Evolutionary conservation across 2,888 invertebrate species (phyloP), one percentile per base, ranked within the genome.

Genomic region (Ramazzottius varieornatus): DNA sequence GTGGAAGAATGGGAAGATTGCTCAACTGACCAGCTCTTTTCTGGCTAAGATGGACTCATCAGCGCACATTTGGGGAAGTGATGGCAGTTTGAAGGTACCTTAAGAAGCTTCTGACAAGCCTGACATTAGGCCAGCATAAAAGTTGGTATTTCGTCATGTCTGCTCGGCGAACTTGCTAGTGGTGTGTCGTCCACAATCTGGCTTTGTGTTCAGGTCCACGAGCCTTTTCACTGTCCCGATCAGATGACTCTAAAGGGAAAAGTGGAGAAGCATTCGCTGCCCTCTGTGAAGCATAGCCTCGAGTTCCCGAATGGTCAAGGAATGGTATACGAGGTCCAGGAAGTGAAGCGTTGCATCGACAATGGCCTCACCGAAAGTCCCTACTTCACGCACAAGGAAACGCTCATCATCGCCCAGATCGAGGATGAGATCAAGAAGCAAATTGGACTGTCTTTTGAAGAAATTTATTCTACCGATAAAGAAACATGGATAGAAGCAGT

Each of bases 1-100:
- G 66, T 86, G 83, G 72, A 78, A 80, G 32, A 80, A 80, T 13
- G 82, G 82, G 4, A 79, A 81, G 67, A 82, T 82, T 16, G 86
- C 84, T 0, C 81, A 82, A 0, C 73, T 86, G 1, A 76, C 67
- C 13, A 67, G 68, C 1, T 66, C 64, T 65, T 80, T 1, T 54
- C 8, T 24, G 54, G 54, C 54, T 16, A 4, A 4, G 29, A 54
- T 8, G 54, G 54, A 16, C 4, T 24, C 54, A 54, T 54, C 29
- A 54, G 29, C n/a, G 54, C 24, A 54, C 40, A 20, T 40, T 8
- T 40, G n/a, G n/a, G n/a, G n/a, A n/a, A n/a, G n/a, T n/a, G n/a
- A n/a, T n/a, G n/a, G n/a, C n/a, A n/a, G n/a, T n/a, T n/a, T n/a
- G n/a, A n/a, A n/a, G n/a, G n/a, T n/a, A n/a, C n/a, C n/a, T n/a